phyloP scores from a whole-genome alignment of 2,113 vertebrate species.

The Trichechus manatus region DNA sequence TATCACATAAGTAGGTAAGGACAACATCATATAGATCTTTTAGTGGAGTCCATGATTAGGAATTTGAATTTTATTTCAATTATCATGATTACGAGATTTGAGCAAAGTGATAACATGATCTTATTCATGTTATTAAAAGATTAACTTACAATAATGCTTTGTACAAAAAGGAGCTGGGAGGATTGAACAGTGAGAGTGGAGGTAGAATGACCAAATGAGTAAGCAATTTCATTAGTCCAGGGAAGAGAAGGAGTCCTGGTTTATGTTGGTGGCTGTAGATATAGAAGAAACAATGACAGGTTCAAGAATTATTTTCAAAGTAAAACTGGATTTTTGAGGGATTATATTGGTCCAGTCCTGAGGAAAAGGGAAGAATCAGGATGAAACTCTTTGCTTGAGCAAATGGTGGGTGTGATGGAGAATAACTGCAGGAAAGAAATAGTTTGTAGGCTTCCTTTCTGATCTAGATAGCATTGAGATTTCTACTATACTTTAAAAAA shows the following conservation, averaged over 20 bases:
- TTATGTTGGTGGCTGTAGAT: neutral
- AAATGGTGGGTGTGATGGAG: neutral
- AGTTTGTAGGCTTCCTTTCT: neutral
- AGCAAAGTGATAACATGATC: neutral
- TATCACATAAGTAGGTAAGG: neutral
- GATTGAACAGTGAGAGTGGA: neutral
- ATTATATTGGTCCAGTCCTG: neutral
- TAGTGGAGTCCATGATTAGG: neutral
- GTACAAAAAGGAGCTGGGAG: neutral
- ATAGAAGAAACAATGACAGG: neutral
- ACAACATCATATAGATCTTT: neutral
- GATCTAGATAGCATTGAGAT: neutral
- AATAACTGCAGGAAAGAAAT: neutral
- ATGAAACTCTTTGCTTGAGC: neutral
- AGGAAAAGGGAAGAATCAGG: neutral
- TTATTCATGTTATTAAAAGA: neutral
- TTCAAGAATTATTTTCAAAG: neutral
- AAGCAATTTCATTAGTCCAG: neutral
- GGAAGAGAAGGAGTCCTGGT: neutral
- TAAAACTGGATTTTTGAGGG: neutral
- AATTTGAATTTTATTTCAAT: conserved; percentile 22
- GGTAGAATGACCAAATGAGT: neutral
- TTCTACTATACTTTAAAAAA: neutral
- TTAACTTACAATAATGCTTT: neutral
- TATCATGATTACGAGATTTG: neutral